These are phyloP conservation scores for Propithecus perrieri DNA, from an alignment of 2,797 vertebrate species.

Conservation along the genomic window DNA sequence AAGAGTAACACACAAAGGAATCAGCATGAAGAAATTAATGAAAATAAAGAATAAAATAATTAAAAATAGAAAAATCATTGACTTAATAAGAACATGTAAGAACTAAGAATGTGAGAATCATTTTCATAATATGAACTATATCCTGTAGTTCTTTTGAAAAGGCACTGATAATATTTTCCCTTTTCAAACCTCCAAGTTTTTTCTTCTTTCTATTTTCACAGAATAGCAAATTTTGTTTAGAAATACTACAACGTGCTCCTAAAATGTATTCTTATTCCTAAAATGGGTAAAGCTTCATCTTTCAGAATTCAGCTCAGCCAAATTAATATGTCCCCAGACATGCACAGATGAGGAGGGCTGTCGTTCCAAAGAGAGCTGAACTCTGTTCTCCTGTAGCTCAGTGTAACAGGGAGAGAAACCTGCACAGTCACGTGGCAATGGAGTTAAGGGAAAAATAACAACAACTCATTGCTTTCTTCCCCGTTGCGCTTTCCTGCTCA, in stretches of 20 bases:
- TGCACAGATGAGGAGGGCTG: too few species aligned
- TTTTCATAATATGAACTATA: neutral
- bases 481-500: neutral
- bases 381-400: neutral
- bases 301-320: neutral
- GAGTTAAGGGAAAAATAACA: neutral
- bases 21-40: neutral
- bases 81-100: neutral
- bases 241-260: neutral
- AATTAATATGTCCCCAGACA: neutral
- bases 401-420: neutral
- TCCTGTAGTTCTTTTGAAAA: neutral
- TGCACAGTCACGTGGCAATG: neutral
- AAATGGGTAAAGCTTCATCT: neutral
- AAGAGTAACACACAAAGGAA: neutral
- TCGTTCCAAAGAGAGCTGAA: neutral
- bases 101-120: neutral
- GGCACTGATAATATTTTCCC: neutral
- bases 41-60: neutral
- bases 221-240: conserved; percentile 11
- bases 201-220: neutral
- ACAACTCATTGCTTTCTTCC: neutral
- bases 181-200: neutral
- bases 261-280: neutral
- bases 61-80: neutral